A percentile compares a stretch with the other conserved stretches of the same genome.
Evolutionary conservation across 2,888 invertebrate genomes (phyloP).

Genomic region (Tineola bisselliella): DNA sequence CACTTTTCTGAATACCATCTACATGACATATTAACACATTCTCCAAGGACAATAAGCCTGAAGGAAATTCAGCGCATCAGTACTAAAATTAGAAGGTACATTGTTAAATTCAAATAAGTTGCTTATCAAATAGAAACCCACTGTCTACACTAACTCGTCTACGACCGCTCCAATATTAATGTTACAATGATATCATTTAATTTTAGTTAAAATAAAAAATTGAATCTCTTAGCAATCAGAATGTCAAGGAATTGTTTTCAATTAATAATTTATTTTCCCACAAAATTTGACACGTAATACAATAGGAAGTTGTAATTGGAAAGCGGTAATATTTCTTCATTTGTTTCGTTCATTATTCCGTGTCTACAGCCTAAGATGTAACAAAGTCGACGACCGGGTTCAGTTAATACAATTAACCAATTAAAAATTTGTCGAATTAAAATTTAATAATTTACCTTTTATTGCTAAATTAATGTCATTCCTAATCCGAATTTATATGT

Average conservation of each 20-base stretch:
- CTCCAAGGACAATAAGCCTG: too few species aligned
- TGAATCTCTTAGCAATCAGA: too few species aligned
- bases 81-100: too few species aligned
- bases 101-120: too few species aligned
- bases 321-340: not conserved
- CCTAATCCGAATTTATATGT: not conserved
- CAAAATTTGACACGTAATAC: not conserved
- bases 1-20: too few species aligned
- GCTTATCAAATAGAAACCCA: too few species aligned
- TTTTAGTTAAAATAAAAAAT: too few species aligned
- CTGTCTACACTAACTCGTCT: too few species aligned
- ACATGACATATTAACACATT: too few species aligned
- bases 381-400: not conserved
- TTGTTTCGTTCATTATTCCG: not conserved
- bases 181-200: too few species aligned
- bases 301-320: not conserved
- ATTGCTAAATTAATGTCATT: not conserved
- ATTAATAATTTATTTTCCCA: not conserved
- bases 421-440: not conserved
- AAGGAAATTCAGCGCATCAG: too few species aligned
- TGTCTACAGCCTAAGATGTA: not conserved
- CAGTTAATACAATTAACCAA: not conserved
- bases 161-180: too few species aligned
- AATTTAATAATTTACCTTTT: not conserved
- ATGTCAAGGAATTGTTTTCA: not conserved